phyloP scores from a whole-genome alignment of 2,797 vertebrate species.

The Poeciliopsis gracilis region DNA sequence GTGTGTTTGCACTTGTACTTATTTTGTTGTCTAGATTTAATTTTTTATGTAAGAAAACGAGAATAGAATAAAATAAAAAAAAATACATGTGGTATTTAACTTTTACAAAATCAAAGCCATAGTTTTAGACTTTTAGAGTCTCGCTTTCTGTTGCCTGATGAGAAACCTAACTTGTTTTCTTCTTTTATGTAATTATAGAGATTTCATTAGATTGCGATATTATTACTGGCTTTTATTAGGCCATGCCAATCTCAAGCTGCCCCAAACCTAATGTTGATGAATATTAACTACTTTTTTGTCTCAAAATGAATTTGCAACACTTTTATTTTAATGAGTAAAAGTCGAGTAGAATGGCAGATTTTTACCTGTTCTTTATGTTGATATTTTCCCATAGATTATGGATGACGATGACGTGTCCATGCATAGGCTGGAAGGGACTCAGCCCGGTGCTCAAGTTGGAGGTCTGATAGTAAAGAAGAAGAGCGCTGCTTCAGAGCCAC shows the following conservation, averaged over 20 bases:
- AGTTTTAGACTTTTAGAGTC: background rate
- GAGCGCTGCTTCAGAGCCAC: slow-evolving; percentile 86
- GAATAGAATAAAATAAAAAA: background rate
- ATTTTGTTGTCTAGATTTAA: background rate
- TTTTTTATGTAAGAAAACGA: background rate
- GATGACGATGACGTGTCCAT: slow-evolving; percentile 86
- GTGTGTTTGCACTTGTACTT: background rate
- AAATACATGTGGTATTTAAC: background rate
- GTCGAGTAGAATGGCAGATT: background rate
- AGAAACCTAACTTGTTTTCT: background rate
- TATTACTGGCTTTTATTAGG: background rate
- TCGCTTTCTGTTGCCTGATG: background rate
- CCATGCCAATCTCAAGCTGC: background rate
- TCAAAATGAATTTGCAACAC: background rate
- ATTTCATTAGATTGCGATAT: background rate
- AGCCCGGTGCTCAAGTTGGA: slow-evolving; percentile 79
- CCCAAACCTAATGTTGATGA: background rate
- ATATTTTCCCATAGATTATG: slow-evolving; percentile 59
- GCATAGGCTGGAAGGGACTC: slow-evolving; percentile 89
- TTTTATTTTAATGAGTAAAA: background rate
- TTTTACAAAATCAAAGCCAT: background rate
- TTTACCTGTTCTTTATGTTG: slow-evolving; percentile 7
- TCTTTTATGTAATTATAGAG: background rate
- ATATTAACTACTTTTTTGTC: background rate
- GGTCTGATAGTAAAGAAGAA: slow-evolving; percentile 91